A percentile compares a stretch with the other conserved stretches of the same genome.
Evolutionary conservation across 2,888 invertebrate genomes (phyloP).

Genomic region (Tribolium freemani): DNA sequence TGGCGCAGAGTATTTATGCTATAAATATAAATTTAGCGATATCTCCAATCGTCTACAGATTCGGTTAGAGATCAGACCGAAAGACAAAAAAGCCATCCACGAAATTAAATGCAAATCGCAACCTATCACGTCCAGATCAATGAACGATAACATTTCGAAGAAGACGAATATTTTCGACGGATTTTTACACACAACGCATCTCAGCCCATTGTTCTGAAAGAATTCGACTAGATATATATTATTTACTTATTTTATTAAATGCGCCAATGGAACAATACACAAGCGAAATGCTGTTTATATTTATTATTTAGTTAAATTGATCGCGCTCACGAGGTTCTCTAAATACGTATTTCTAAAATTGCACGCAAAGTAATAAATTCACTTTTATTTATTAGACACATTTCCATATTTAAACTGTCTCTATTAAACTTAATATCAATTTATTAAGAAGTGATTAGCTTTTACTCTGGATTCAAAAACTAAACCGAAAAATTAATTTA

Average conservation of each 20-base stretch:
- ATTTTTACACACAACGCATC: not conserved
- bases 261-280: constrained; percentile 35
- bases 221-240: not conserved
- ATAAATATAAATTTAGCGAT: constrained; percentile 26
- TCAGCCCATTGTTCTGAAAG: not conserved
- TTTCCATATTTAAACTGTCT: constrained; percentile 2
- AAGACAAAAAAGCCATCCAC: constrained; percentile 32
- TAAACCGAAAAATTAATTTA: not conserved
- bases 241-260: constrained; percentile 10
- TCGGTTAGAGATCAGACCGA: constrained; percentile 17
- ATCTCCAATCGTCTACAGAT: constrained; percentile 34
- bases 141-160: constrained; percentile 17
- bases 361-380: constrained; percentile 38
- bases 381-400: constrained; percentile 21
- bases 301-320: constrained; percentile 30
- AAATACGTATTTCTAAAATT: constrained; percentile 18
- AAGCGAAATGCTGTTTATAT: constrained; percentile 17
- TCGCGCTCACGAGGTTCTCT: constrained; percentile 16
- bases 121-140: constrained; percentile 26
- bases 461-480: not conserved
- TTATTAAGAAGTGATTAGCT: not conserved
- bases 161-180: constrained; percentile 3
- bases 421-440: too few species aligned
- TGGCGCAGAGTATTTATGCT: not conserved
- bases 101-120: constrained; percentile 34